phyloP scores from a whole-genome alignment of 1,140 invertebrate species.

The Saccostrea cuccullata region DNA sequence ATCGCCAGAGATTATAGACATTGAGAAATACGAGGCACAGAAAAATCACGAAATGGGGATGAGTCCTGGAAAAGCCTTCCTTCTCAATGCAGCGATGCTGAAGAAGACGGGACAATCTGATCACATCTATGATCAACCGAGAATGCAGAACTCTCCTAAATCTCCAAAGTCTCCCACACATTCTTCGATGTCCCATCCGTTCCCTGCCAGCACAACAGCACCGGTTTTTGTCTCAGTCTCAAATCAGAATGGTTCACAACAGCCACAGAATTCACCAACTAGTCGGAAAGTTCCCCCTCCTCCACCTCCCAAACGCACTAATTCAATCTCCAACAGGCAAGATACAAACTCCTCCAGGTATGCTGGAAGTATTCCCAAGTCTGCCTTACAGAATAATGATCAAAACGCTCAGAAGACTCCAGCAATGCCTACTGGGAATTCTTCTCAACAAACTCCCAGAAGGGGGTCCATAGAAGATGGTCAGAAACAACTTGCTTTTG shows the following conservation, averaged over 20 bases:
- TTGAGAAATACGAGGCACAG: constrained; percentile 69
- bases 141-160: constrained; percentile 58
- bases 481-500: constrained; percentile 76
- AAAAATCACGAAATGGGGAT: constrained; percentile 67
- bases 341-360: constrained; percentile 44
- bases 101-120: constrained; percentile 58
- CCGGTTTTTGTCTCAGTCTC: constrained; percentile 62
- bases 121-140: constrained; percentile 74
- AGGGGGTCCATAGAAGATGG: constrained; percentile 26
- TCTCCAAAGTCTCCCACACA: constrained; percentile 58
- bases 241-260: constrained; percentile 54
- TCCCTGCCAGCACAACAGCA: constrained; percentile 47
- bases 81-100: constrained; percentile 43
- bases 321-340: constrained; percentile 76
- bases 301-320: constrained; percentile 88
- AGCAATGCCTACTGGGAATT: constrained; percentile 16
- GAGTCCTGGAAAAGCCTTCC: constrained; percentile 52
- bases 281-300: constrained; percentile 84
- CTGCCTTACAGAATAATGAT: constrained; percentile 38
- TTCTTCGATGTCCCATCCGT: constrained; percentile 56
- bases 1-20: constrained; percentile 68
- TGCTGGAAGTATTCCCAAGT: constrained; percentile 59
- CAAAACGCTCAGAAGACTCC: constrained; percentile 26
- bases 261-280: constrained; percentile 63
- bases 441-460: constrained; percentile 31